Evolutionary conservation across 2,113 vertebrate genomes (phyloP), one percentile per base, ranked within the genome.

Genomic region (Progne subis): DNA sequence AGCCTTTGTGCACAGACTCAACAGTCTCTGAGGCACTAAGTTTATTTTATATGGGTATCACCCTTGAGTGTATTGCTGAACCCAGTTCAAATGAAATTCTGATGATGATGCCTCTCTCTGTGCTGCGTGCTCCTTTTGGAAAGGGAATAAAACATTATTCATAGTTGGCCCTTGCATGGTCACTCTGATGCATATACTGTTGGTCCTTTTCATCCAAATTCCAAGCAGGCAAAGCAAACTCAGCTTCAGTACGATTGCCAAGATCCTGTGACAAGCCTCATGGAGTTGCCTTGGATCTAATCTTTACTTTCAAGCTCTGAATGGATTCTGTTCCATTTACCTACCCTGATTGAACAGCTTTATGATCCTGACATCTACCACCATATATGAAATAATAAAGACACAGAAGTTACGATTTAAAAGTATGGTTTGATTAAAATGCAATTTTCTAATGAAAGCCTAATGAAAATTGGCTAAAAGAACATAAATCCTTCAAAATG

Each of bases 91-190:
- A 41, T 19, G 18, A 52, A 75, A 69, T n/a, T 44, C 52, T 20
- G 7, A 17, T 18, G 63, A 32, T 39, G 23, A 47, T 7, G 59
- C 31, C 43, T 59, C 12, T 24, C 26, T 37, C 34, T 25, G 5
- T 20, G 41, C 28, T 18, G 3, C 12, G 21, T 18, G 47, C 18
- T 72, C 11, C 39, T 61, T 72, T 44, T 31, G 23, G 24, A 63
- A 86, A 77, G 21, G 26, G 21, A 70, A 74, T 44, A 56, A 93
- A 70, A 63, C 2, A 4, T 21, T 63, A 24, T 25, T 49, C 5
- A 15, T 5, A 39, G 59, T 5, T 23, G 32, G 14, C 6, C 57
- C 31, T 25, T n/a, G 6, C 11, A 4, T 0, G 1, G 57, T 39
- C 31, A 53, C 31, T 44, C 60, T 75, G 64, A 46, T 1, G 14